Base-by-base conservation (phyloP, 92 coral and sea anemone genomes). In the Epizoanthus stellaris region DNA sequence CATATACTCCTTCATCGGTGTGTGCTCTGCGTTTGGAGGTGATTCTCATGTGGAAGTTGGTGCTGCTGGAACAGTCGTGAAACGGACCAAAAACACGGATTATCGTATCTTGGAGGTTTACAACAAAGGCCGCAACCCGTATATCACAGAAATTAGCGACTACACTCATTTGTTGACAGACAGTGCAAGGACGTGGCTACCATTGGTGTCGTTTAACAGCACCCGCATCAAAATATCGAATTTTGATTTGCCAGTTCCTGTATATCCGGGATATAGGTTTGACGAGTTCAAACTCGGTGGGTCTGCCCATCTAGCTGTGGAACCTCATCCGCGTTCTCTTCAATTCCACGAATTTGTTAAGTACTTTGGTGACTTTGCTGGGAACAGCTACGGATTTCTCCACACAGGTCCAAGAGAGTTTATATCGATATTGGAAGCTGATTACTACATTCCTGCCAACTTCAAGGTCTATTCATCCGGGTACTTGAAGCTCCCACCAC, bases 181-280 rank as follows among this genome's bases (percentile, higher is more conserved):
- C 73, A 77, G 77, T 56, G 94, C 94, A 17, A 88, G 94, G 56
- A 91, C 94, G 10, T 91, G 94, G 94, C 63, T 91, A 38, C 90
- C 94, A 0, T 65, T 86, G 21, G 34, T 59, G 6, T 39, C 86
- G 17, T 43, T 20, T 65, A 77, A 77, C 61, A 49, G 47, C 39
- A 70, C 83, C 39, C 57, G 62, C 25, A 80, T 81, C 36, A 57
- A 80, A n/a, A 17, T 80, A 36, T 57, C 82, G 2, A 84, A 73
- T 34, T 47, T 87, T 34, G 47, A 80, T 54, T 62, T 87, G 30
- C 58, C 59, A 34, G 30, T 60, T 1, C 64, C 88, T 42, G 59
- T 77, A 57, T 67, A 88, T 43, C 85, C 73, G 19, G 72, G 88
- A 38, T 88, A 87, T 38, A 54, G 25, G 45, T 86, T 88, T 75